A percentile compares a stretch with the other conserved stretches of the same genome.
phyloP scores from a whole-genome alignment of 2,888 invertebrate species.

The Drosophila pegasa region DNA sequence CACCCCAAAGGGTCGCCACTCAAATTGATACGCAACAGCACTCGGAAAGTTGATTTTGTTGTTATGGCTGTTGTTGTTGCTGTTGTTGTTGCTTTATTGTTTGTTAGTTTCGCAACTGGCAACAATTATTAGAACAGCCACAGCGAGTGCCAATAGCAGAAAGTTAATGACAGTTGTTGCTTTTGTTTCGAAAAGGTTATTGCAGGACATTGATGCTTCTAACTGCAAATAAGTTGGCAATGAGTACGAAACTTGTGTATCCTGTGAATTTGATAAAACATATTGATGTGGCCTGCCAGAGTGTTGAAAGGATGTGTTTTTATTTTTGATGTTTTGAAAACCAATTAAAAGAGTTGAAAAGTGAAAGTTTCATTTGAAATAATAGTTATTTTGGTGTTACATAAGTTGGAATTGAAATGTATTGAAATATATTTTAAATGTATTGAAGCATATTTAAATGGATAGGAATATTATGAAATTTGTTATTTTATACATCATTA shows the following conservation, averaged over 20 bases:
- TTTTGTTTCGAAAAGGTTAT: slow-evolving; percentile 46
- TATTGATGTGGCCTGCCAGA: slow-evolving; percentile 10
- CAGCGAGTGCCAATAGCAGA: slow-evolving; percentile 25
- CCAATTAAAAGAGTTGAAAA: not conserved
- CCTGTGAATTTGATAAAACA: slow-evolving; percentile 17
- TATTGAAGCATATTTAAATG: too few relatives aligned
- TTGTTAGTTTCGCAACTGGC: slow-evolving; percentile 47
- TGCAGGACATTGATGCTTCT: slow-evolving; percentile 36
- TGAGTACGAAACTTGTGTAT: slow-evolving; percentile 18
- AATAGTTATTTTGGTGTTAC: too few relatives aligned
- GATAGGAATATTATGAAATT: too few relatives aligned
- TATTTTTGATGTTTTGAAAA: not conserved
- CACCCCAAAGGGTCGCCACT: slow-evolving; percentile 25
- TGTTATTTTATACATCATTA: too few relatives aligned
- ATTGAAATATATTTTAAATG: too few relatives aligned
- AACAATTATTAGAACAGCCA: slow-evolving; percentile 43
- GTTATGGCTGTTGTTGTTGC: slow-evolving; percentile 17
- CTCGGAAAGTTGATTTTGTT: slow-evolving; percentile 20
- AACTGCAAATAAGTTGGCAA: slow-evolving; percentile 12
- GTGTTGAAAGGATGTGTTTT: not conserved
- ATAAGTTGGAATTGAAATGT: too few relatives aligned
- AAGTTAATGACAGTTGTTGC: slow-evolving; percentile 50
- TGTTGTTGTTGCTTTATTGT: slow-evolving; percentile 39
- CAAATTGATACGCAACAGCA: slow-evolving; percentile 42
- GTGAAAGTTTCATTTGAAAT: not conserved